These are phyloP conservation scores for Drosophila stalkeri DNA, from an alignment of 2,888 invertebrate genomes.

Conservation along the genomic window DNA sequence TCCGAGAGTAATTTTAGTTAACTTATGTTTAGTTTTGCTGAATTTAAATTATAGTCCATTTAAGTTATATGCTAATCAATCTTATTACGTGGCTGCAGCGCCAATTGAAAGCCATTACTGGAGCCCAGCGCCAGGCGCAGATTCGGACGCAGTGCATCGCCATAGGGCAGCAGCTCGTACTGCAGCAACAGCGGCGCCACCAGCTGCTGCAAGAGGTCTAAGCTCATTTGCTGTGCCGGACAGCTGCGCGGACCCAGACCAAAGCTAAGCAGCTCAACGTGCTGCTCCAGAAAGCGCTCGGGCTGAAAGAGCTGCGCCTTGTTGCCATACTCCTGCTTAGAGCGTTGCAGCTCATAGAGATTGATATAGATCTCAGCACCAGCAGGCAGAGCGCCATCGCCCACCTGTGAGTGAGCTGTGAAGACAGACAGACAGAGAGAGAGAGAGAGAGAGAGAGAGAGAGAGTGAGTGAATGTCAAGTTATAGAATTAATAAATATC, in stretches of 20 bases:
- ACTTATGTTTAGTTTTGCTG: background rate
- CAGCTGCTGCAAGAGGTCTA: conserved; percentile 55
- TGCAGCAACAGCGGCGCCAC: conserved; percentile 56
- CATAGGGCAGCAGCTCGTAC: conserved; percentile 69
- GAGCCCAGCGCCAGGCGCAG: conserved; percentile 60
- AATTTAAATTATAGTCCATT: background rate
- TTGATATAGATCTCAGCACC: conserved; percentile 67
- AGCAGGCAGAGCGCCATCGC: conserved; percentile 60
- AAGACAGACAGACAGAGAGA: background rate
- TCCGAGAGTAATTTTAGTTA: background rate
- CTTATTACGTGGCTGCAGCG: conserved; percentile 40
- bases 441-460: background rate
- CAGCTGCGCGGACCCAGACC: conserved; percentile 70
- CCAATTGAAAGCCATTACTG: conserved; percentile 68
- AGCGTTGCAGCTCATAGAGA: conserved; percentile 61
- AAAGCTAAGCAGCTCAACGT: conserved; percentile 47
- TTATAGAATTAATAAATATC: background rate
- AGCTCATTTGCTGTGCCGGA: conserved; percentile 58
- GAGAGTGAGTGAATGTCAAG: background rate
- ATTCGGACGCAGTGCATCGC: conserved; percentile 51
- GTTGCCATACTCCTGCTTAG: conserved; percentile 34
- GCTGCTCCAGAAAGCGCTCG: conserved; percentile 53
- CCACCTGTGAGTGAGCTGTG: conserved; percentile 58
- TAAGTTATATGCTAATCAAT: background rate
- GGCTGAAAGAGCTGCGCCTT: conserved; percentile 50